Conservation (phyloP, 2,113 vertebrate genomes). For the Colius striatus region DNA sequence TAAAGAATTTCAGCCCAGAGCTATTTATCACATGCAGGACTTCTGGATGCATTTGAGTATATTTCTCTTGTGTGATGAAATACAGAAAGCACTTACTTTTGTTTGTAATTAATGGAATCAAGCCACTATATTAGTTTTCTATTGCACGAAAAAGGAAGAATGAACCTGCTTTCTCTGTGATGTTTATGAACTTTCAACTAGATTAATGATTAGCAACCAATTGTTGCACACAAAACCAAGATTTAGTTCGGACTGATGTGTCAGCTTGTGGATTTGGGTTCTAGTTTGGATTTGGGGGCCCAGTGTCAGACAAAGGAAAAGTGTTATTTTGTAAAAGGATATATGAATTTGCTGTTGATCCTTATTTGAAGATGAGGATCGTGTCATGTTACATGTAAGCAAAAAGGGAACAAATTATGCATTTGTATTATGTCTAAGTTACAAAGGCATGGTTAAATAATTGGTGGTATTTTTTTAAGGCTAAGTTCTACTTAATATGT, state of each 20-base stretch:
- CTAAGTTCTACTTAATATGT: background rate
- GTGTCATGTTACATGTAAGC: fast-evolving
- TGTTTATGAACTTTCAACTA: background rate
- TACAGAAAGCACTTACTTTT: background rate
- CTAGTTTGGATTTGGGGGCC: background rate
- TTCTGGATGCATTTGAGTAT: background rate
- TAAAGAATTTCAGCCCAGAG: background rate
- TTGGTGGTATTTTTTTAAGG: background rate
- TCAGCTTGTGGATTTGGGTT: background rate
- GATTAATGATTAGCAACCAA: background rate
- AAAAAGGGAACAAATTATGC: background rate
- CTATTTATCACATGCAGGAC: background rate
- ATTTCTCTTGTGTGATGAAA: background rate
- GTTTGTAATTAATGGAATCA: background rate
- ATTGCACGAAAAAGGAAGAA: background rate
- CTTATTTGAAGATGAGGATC: background rate
- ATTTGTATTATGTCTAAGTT: background rate
- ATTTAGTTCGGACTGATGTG: background rate
- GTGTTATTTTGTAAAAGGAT: background rate
- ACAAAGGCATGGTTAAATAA: background rate
- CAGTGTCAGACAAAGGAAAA: background rate
- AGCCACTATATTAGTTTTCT: background rate
- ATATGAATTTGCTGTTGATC: background rate
- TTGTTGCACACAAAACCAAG: background rate
- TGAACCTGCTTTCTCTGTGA: background rate